Base-by-base conservation (phyloP, 2,113 vertebrate species). In the Cranoglanis bouderius region DNA sequence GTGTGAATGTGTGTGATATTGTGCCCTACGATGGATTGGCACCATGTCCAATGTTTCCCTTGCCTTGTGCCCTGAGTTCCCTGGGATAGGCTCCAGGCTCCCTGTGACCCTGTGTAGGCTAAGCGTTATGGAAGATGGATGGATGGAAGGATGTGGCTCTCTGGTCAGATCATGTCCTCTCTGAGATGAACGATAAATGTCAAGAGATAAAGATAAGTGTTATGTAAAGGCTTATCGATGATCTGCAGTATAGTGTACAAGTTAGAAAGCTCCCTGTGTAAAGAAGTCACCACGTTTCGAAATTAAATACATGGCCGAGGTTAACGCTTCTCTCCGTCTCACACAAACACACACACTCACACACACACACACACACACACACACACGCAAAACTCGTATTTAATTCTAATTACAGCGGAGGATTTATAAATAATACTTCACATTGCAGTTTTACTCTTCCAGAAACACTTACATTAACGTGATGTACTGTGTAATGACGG, bases 161-260 rank as follows among this genome's bases (percentile, higher is more conserved):
- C 40, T 43, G 40, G 40, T 35, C 3, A 0, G 61, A 55, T 49
- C 46, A 18, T 61, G 65, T 87, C 26, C 40, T 83, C n/a, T 21
- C 16, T 59, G n/a, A 38, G 84, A 57, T 55, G 53, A 38, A 16
- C 40, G 21, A 29, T 67, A 65, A 51, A n/a, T 21, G 26, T 74
- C 51, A 51, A 46, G 72, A 84, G 70, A 84, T 87, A 87, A 51
- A 90, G 70, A 57, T 21, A 21, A 85, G 82, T 21, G n/a, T 89
- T n/a, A n/a, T n/a, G n/a, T n/a, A 88, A 88, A 75, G 91, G 88
- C 87, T 88, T 90, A 85, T 91, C 92, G 90, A 88, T 86, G n/a
- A n/a, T n/a, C n/a, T n/a, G n/a, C n/a, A n/a, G n/a, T n/a, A n/a
- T n/a, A n/a, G n/a, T n/a, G n/a, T n/a, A n/a, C n/a, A n/a, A n/a